Evolutionary conservation across 2,888 invertebrate species (phyloP).

Genomic region (Tricholauxania praeusta): DNA sequence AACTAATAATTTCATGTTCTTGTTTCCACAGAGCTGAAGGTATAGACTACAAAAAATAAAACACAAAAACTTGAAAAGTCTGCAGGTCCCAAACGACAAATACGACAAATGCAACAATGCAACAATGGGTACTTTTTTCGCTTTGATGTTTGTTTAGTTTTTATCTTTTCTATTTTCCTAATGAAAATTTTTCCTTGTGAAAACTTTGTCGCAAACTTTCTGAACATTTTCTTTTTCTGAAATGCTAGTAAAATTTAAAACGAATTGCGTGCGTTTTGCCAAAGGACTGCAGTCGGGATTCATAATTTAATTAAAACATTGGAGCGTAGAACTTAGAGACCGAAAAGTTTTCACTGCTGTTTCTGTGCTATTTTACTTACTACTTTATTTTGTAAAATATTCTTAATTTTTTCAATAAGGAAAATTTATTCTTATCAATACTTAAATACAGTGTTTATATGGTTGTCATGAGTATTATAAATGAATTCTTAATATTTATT

Average conservation of each 20-base stretch:
- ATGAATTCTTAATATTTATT: neutral
- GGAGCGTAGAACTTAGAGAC: neutral
- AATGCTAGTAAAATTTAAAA: constrained; percentile 15
- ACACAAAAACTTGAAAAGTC: too few species aligned
- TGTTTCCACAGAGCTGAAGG: too few species aligned
- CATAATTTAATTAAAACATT: constrained; percentile 21
- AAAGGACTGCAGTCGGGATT: neutral
- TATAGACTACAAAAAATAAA: too few species aligned
- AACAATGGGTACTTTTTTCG: too few species aligned
- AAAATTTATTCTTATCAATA: neutral
- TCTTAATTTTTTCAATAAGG: neutral
- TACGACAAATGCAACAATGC: too few species aligned
- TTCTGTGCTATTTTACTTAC: neutral
- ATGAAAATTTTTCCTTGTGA: neutral
- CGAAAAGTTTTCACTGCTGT: neutral
- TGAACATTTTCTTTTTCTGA: neutral
- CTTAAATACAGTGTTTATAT: too few species aligned
- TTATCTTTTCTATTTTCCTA: too few species aligned
- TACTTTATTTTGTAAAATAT: neutral
- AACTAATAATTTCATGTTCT: too few species aligned
- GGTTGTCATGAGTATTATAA: neutral
- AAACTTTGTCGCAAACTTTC: neutral
- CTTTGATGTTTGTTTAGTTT: too few species aligned
- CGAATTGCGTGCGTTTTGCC: neutral
- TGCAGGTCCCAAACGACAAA: too few species aligned